These are phyloP conservation scores for Drosophila murphyi DNA, from an alignment of 1,140 invertebrate genomes.

Conservation along the genomic window DNA sequence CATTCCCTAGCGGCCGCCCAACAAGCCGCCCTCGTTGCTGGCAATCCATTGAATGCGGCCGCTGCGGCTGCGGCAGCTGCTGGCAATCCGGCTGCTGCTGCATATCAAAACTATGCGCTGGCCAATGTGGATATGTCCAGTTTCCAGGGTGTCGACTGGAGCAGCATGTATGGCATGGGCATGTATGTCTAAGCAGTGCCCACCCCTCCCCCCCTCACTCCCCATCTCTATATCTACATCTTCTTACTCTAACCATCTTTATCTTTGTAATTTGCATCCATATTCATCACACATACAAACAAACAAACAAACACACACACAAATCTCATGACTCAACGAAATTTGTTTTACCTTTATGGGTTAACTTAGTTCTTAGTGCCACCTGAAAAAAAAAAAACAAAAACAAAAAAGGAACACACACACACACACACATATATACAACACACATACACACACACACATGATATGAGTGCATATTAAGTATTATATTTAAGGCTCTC, in stretches of 20 bases:
- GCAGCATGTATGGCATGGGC: constrained; percentile 94
- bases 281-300: constrained; percentile 26
- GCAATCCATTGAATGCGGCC: constrained; percentile 84
- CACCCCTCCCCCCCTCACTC: too few species aligned
- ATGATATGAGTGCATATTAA: constrained; percentile 65
- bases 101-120: constrained; percentile 92
- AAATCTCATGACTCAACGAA: constrained; percentile 46
- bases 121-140: constrained; percentile 95
- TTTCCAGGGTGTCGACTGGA: constrained; percentile 95
- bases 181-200: constrained; percentile 91
- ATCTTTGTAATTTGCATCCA: constrained; percentile 42
- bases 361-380: constrained; percentile 58
- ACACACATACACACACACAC: neutral
- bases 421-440: constrained; percentile 12
- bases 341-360: constrained; percentile 58
- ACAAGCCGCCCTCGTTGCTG: constrained; percentile 84
- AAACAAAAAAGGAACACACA: constrained; percentile 9
- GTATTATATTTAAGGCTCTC: constrained; percentile 75
- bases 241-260: constrained; percentile 6
- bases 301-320: constrained; percentile 22
- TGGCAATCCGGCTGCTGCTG: constrained; percentile 87
- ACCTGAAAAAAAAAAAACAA: neutral
- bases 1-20: constrained; percentile 84
- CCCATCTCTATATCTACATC: neutral
- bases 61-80: constrained; percentile 85